Evolutionary conservation across 2,888 invertebrate species (phyloP).

Genomic region (Coenonympha arcania): DNA sequence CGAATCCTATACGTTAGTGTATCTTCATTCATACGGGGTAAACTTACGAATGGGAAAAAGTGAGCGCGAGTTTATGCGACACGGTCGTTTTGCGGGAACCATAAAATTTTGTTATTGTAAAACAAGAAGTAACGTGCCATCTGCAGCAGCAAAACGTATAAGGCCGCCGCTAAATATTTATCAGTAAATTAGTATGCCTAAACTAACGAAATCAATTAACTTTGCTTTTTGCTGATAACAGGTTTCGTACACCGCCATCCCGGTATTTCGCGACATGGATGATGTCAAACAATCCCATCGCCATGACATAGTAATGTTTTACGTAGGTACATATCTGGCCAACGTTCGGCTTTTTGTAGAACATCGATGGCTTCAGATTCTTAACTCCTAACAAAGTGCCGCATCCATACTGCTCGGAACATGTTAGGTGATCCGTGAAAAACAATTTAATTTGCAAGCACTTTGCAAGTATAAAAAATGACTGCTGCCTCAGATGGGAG

Average conservation of each 20-base stretch:
- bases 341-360: conserved; percentile 26
- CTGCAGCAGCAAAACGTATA: conserved; percentile 55
- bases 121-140: conserved; percentile 47
- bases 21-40: conserved; percentile 27
- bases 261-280: conserved; percentile 43
- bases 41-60: conserved; percentile 25
- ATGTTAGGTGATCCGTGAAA: conserved; percentile 10
- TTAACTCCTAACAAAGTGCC: conserved; percentile 23
- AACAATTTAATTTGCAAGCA: conserved; percentile 3
- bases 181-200: conserved; percentile 66
- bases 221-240: conserved; percentile 49
- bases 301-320: conserved; percentile 34
- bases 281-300: conserved; percentile 30
- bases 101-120: conserved; percentile 51
- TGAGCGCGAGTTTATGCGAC: conserved; percentile 21
- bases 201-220: conserved; percentile 67
- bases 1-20: conserved; percentile 10
- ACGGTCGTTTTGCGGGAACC: conserved; percentile 35
- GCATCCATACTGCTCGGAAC: conserved; percentile 11
- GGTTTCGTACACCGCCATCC: conserved; percentile 49
- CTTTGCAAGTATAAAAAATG: not conserved
- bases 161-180: conserved; percentile 59
- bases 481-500: not conserved
- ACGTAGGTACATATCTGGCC: conserved; percentile 31
- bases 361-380: conserved; percentile 23